phyloP scores from a whole-genome alignment of 2,888 invertebrate species.

The Nephrotoma appendiculata region DNA sequence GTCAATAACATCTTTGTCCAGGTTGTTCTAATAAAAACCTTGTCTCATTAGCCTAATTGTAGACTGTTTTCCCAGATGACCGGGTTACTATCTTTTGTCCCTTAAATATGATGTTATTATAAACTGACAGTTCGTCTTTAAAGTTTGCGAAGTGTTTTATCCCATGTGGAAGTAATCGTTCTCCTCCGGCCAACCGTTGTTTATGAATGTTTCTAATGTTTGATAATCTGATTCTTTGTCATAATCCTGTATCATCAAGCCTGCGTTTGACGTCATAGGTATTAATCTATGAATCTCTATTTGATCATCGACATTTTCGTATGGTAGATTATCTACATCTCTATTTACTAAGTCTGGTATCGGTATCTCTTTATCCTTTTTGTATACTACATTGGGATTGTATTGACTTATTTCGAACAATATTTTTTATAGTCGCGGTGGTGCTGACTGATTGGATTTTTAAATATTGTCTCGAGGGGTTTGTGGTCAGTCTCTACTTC shows the following conservation, averaged over 20 bases:
- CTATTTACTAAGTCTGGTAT: neutral
- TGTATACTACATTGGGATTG: conserved; percentile 10
- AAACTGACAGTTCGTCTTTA: too few species aligned
- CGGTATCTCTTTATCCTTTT: neutral
- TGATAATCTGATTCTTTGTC: neutral
- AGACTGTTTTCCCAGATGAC: neutral
- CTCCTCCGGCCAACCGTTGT: neutral
- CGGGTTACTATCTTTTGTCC: too few species aligned
- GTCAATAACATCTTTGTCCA: neutral
- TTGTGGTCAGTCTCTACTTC: conserved; percentile 15
- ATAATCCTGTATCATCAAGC: neutral
- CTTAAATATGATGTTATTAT: too few species aligned
- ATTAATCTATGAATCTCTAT: neutral
- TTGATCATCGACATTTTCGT: too few species aligned
- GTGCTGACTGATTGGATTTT: conserved; percentile 9
- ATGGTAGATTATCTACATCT: neutral
- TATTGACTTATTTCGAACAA: conserved; percentile 14
- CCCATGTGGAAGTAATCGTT: neutral
- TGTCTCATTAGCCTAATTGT: neutral
- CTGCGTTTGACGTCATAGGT: neutral
- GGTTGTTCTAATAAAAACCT: neutral
- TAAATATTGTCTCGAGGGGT: conserved; percentile 18
- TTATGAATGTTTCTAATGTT: neutral
- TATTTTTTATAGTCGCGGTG: conserved; percentile 15
- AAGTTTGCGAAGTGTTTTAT: too few species aligned